phyloP scores from a whole-genome alignment of 1,140 invertebrate species.

The Drosophila nigrodunni region DNA sequence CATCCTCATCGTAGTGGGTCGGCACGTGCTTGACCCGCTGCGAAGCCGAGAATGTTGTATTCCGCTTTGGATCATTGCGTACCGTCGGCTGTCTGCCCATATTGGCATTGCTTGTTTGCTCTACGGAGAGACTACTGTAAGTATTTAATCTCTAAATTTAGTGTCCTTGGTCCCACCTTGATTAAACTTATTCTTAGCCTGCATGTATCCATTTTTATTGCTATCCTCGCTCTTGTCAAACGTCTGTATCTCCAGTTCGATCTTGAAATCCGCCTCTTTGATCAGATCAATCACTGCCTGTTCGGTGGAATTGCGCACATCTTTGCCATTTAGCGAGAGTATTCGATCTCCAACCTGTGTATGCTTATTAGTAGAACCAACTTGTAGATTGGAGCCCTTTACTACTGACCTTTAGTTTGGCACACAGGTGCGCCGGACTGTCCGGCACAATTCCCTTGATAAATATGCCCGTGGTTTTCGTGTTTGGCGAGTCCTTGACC shows the following conservation, averaged over 20 bases:
- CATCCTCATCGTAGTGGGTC: conserved; percentile 86
- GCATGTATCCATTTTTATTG: conserved; percentile 69
- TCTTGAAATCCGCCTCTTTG: conserved; percentile 94
- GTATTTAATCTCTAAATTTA: not conserved
- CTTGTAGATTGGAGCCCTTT: not conserved
- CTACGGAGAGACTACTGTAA: conserved; percentile 7
- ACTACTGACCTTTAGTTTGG: conserved; percentile 90
- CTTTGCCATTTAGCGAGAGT: conserved; percentile 96
- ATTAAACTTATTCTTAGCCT: conserved; percentile 74
- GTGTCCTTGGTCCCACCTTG: conserved; percentile 37
- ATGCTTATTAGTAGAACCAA: not conserved
- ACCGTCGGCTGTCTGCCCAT: conserved; percentile 54
- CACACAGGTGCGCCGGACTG: conserved; percentile 96
- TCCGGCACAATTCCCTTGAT: conserved; percentile 98
- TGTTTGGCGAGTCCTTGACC: conserved; percentile 85
- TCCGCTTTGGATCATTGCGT: conserved; percentile 53
- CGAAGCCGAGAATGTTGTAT: conserved; percentile 67
- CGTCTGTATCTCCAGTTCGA: conserved; percentile 96
- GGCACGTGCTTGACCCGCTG: conserved; percentile 71
- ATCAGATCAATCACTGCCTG: conserved; percentile 98
- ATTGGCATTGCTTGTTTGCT: conserved; percentile 43
- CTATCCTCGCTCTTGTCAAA: conserved; percentile 85
- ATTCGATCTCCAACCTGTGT: conserved; percentile 94
- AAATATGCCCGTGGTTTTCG: conserved; percentile 95
- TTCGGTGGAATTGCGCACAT: conserved; percentile 95